Conservation (phyloP, 2,797 vertebrate genomes). For the Xyrichtys novacula region DNA sequence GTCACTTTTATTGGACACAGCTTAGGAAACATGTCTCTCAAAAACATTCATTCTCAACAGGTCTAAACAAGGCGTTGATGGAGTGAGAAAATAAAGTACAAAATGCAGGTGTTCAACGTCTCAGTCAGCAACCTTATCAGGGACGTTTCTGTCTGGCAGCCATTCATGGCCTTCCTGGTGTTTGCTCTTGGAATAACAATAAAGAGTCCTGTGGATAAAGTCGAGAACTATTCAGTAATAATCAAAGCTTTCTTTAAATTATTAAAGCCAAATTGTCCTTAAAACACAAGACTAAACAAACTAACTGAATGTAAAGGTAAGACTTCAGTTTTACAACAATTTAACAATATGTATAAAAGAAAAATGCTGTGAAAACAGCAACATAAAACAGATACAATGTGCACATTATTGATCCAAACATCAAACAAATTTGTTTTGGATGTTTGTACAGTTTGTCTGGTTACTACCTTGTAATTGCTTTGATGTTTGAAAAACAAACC, state of each 20-base stretch:
- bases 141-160: slow-evolving; percentile 75
- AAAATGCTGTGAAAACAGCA: too few relatives aligned
- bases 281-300: neutral
- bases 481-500: too few relatives aligned
- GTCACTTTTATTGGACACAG: neutral
- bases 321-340: neutral
- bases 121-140: slow-evolving; percentile 75
- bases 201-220: slow-evolving; percentile 44
- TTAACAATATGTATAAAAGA: too few relatives aligned
- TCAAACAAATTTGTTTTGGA: too few relatives aligned
- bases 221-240: slow-evolving; percentile 14
- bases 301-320: neutral
- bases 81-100: slow-evolving; percentile 16
- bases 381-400: too few relatives aligned
- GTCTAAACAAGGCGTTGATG: slow-evolving; percentile 32
- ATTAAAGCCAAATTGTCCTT: neutral
- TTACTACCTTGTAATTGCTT: too few relatives aligned
- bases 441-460: too few relatives aligned
- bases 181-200: slow-evolving; percentile 59
- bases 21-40: neutral
- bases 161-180: slow-evolving; percentile 73
- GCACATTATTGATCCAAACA: too few relatives aligned
- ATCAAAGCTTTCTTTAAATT: slow-evolving; percentile 4
- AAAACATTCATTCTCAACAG: slow-evolving; percentile 4
- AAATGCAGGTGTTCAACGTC: slow-evolving; percentile 82